Percentiles rank a stretch among this genome's conserved stretches.
phyloP scores from a whole-genome alignment of 2,888 invertebrate genomes.

The Lasioglossum morio region DNA sequence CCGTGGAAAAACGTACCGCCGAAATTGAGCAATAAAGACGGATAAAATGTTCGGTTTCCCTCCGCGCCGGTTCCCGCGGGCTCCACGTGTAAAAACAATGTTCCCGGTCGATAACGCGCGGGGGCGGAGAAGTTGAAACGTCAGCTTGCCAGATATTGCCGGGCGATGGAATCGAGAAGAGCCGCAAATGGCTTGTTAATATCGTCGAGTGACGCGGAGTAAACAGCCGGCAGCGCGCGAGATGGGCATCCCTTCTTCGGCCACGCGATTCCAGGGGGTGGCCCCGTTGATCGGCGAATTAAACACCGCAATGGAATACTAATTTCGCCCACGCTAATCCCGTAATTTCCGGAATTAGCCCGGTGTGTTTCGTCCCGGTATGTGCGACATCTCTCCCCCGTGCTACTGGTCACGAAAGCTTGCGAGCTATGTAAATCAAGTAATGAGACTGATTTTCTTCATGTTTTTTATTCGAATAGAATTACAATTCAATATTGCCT shows the following conservation, averaged over 20 bases:
- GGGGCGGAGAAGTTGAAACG: conserved; percentile 18
- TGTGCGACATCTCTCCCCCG: neutral
- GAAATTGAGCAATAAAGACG: conserved; percentile 27
- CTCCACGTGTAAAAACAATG: conserved; percentile 30
- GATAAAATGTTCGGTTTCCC: neutral
- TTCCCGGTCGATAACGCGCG: conserved; percentile 14
- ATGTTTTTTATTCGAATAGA: too few species aligned
- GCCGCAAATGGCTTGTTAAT: conserved; percentile 63
- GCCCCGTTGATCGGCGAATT: conserved; percentile 43
- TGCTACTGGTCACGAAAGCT: neutral
- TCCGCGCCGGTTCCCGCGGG: neutral
- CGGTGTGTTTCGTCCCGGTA: neutral
- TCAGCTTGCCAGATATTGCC: conserved; percentile 34
- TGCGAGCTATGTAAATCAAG: neutral
- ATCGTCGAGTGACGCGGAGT: conserved; percentile 53
- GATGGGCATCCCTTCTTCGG: neutral
- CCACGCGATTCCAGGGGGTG: conserved; percentile 46
- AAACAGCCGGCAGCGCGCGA: conserved; percentile 33
- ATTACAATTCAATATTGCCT: too few species aligned
- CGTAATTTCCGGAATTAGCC: conserved; percentile 56
- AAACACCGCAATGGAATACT: conserved; percentile 70
- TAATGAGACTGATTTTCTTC: too few species aligned
- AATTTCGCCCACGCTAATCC: conserved; percentile 66
- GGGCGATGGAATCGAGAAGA: conserved; percentile 26
- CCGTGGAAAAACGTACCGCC: conserved; percentile 29